Base-by-base conservation (phyloP, 2,888 invertebrate species). In the Eulithis testata region DNA sequence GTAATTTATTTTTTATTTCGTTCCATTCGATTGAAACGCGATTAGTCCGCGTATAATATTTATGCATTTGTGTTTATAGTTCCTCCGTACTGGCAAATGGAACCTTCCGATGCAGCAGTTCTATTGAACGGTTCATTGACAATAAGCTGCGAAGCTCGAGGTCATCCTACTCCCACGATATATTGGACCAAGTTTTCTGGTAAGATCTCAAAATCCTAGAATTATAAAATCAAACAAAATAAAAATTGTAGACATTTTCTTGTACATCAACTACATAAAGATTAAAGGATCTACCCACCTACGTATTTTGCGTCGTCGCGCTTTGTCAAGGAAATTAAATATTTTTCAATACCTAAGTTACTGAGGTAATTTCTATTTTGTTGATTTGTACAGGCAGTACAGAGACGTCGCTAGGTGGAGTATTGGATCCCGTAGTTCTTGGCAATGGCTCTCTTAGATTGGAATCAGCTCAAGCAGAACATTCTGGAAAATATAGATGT, bases 401-500 rank as follows among this genome's bases (percentile, higher is more conserved):
- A 77, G 93, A 93, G 73, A 89, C 91, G 4, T 81, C 89, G 1
- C 66, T 93, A 63, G 92, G 93, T 2, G 91, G 90, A 50, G 88
- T 91, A 40, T 88, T 91, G 37, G 93, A 93, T 63, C 92, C 92
- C n/a, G 86, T 90, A 9, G 90, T 92, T 14, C 83, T 93, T 71
- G 94, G 94, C 55, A 97, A 97, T 85, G 96, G 97, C 57, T 97
- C 97, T 3, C 84, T 97, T 66, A 94, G 96, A 81, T 94, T 97
- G 3, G 96, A 96, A 73, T 94, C 96, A 43, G 96, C 96, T 3
- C 94, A 95, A 12, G 95, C 96, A 7, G 95, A 96, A 82, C 96
- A 96, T 85, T 97, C 97, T 80, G 97, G 98, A 52, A 95, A 96
- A 86, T 98, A 97, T 85, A 94, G 97, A 76, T 98, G 98, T 80